Evolutionary conservation across 2,113 vertebrate species (phyloP).

Genomic region (Australoheros scitulus): DNA sequence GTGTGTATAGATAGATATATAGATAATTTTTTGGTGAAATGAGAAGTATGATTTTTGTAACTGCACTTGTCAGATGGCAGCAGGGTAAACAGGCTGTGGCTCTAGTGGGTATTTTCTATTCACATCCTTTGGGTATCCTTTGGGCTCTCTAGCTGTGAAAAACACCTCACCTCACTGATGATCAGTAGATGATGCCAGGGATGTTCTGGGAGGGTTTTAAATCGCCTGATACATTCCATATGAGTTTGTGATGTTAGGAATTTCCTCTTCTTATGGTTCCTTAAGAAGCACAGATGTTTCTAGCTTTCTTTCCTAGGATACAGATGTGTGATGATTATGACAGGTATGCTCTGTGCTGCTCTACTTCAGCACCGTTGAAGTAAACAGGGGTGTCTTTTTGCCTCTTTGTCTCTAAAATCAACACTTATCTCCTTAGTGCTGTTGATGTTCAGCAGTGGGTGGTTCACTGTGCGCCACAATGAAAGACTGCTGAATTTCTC

Average conservation of each 20-base stretch:
- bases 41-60: not conserved
- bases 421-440: not conserved
- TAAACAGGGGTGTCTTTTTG: not conserved
- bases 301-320: not conserved
- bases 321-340: conserved; percentile 4
- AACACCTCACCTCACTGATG: not conserved
- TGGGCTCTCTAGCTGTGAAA: too few species aligned
- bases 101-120: too few species aligned
- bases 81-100: too few species aligned
- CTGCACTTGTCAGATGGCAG: too few species aligned
- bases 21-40: not conserved
- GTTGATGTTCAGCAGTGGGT: not conserved
- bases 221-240: not conserved
- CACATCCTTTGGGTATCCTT: too few species aligned
- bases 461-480: not conserved
- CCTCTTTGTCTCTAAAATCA: not conserved
- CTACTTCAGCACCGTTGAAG: not conserved
- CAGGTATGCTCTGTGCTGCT: not conserved
- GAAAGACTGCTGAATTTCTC: not conserved
- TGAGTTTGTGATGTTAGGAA: not conserved
- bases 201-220: not conserved
- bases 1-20: too few species aligned
- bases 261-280: not conserved
- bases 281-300: conserved; percentile 1
- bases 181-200: not conserved